Conservation (phyloP, 2,113 vertebrate genomes). For the Grammomys dolichurus region DNA sequence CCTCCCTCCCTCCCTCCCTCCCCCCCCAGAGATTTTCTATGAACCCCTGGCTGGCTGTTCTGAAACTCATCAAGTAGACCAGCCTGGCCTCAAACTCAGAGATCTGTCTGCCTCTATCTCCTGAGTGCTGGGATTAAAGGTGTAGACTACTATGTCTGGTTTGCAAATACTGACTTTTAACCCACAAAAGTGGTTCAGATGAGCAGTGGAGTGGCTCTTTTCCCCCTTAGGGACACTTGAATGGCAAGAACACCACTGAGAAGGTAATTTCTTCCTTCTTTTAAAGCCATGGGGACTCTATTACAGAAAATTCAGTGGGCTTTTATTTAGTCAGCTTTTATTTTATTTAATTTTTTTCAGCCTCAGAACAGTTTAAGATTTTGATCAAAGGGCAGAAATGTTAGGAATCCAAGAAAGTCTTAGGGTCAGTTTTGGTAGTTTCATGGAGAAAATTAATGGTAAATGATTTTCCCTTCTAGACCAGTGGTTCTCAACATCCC, state of each 20-base stretch:
- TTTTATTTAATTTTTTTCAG: neutral
- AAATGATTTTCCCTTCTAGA: neutral
- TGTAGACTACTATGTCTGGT: conserved; percentile 79
- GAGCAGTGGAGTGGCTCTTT: neutral
- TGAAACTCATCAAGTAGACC: neutral
- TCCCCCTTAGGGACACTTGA: conserved; percentile 37
- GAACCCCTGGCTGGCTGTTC: neutral
- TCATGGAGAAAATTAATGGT: neutral
- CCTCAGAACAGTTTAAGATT: neutral
- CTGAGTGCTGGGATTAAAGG: neutral
- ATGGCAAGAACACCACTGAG: neutral
- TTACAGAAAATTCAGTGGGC: conserved; percentile 31
- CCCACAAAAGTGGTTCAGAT: conserved; percentile 63
- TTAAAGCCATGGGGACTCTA: conserved; percentile 13
- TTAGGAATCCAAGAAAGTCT: neutral
- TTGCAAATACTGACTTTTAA: conserved; percentile 73
- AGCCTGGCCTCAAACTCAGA: neutral
- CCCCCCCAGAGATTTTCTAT: neutral
- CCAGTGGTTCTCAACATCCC: neutral
- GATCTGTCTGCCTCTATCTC: neutral
- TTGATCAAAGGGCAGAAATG: neutral
- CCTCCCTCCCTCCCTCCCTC: neutral
- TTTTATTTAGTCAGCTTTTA: neutral
- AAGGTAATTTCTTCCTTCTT: conserved; percentile 4
- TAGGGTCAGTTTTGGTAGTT: neutral